These are phyloP conservation scores for Plecturocebus donacophilus DNA, from an alignment of 2,113 vertebrate species.

Conservation along the genomic window DNA sequence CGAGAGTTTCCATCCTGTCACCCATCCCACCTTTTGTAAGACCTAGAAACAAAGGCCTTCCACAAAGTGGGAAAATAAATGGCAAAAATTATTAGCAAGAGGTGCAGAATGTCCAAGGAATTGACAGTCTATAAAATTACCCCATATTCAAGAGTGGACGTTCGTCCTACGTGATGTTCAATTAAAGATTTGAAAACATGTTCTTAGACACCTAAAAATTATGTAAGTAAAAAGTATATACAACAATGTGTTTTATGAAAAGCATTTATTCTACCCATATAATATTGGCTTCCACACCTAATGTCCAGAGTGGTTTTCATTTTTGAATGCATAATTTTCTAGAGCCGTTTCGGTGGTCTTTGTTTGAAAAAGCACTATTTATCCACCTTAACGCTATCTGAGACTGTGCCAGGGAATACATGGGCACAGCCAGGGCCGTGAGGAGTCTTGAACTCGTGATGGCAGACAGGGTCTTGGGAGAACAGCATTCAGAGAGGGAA, in stretches of 20 bases:
- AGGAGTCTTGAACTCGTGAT: neutral
- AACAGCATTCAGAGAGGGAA: neutral
- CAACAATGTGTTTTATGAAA: neutral
- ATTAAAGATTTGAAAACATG: neutral
- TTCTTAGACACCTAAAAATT: neutral
- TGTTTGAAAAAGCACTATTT: neutral
- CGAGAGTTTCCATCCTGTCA: neutral
- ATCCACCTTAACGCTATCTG: neutral
- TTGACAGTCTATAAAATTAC: neutral
- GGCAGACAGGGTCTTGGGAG: neutral
- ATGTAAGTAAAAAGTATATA: neutral
- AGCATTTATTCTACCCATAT: neutral
- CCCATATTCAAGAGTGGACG: neutral
- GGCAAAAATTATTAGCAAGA: neutral
- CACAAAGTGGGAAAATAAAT: neutral
- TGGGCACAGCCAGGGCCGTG: too few relatives aligned
- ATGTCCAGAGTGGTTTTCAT: neutral
- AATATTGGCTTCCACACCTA: neutral
- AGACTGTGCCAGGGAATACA: neutral
- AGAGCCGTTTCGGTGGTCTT: neutral
- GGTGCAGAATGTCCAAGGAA: neutral
- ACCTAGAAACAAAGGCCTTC: neutral
- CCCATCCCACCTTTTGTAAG: neutral
- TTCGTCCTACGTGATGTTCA: neutral
- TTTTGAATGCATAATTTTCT: neutral